Conservation (phyloP, 2,888 invertebrate species). For the Synanthedon tipuliformis region DNA sequence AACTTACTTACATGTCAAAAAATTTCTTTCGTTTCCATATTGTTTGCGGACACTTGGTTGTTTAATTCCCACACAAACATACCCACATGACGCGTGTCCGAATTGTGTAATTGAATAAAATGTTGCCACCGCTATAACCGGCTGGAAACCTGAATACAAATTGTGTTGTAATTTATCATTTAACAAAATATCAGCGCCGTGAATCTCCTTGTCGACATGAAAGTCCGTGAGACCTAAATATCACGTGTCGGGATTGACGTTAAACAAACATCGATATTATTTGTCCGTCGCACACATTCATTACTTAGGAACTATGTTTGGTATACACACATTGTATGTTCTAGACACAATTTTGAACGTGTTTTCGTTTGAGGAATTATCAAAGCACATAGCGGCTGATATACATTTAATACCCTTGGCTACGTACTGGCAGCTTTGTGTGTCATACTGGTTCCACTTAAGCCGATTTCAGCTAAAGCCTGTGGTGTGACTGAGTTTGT, state of each 20-base stretch:
- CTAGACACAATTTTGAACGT: background rate
- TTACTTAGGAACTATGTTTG: background rate
- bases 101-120: constrained; percentile 22
- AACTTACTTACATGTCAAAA: too few species aligned
- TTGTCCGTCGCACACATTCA: background rate
- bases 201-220: background rate
- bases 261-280: constrained; percentile 5
- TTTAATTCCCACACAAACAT: constrained; percentile 18
- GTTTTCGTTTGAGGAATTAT: too few species aligned
- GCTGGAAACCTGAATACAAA: constrained; percentile 9
- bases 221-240: constrained; percentile 4
- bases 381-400: too few species aligned
- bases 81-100: constrained; percentile 18
- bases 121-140: constrained; percentile 4
- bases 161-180: constrained; percentile 1
- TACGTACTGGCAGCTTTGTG: too few species aligned
- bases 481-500: too few species aligned
- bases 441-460: too few species aligned
- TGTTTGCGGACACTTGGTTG: constrained; percentile 10
- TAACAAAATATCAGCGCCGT: constrained; percentile 1
- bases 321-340: background rate
- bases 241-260: constrained; percentile 9
- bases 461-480: too few species aligned
- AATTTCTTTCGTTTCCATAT: too few species aligned
- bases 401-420: too few species aligned